Base-by-base conservation (phyloP, 2,797 vertebrate species). In the Neopelma chrysocephalum region DNA sequence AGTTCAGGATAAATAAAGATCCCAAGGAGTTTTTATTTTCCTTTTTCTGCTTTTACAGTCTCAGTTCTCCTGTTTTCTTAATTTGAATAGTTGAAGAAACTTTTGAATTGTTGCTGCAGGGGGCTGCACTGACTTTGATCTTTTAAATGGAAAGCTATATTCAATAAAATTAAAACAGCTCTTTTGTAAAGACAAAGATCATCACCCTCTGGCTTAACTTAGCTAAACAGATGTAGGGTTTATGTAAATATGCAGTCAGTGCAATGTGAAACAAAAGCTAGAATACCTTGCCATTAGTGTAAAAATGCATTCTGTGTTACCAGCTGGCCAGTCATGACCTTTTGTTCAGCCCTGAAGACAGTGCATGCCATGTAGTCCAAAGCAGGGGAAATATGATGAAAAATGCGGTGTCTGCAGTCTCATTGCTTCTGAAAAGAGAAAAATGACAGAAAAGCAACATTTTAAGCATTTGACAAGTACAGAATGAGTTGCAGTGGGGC, bases 91-190 rank as follows among this genome's bases (percentile, higher is more conserved):
- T 83, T 88, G 72, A 86, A 90, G 82, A 91, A 94, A 71, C n/a
- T 50, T 84, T 21, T 36, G 75, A 91, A 86, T 86, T 90, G 38
- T 76, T 91, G 77, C 95, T 95, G 66, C 76, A 84, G 80, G 80
- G 91, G 80, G 29, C 43, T 82, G 38, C 53, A 27, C n/a, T 83
- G 77, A 27, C 89, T 97, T 96, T 95, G 94, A 95, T 94, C 91
- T 96, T 93, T 84, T 94, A 96, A 94, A 91, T 68, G 82, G 70
- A 96, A 94, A 93, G 54, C 56, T 93, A 54, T 91, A 71, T 79
- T 95, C 94, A 90, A 84, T 80, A 88, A 94, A 94, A 87, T 90
- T 72, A 90, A 89, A 90, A 87, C 80, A 82, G 17, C 25, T 87
- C 62, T 81, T 89, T 87, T 58, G 51, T 38, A 89, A 87, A 93